Percentiles rank a stretch among this genome's conserved stretches.
Evolutionary conservation across 1,140 invertebrate genomes (phyloP).

Genomic region (Aethina tumida): DNA sequence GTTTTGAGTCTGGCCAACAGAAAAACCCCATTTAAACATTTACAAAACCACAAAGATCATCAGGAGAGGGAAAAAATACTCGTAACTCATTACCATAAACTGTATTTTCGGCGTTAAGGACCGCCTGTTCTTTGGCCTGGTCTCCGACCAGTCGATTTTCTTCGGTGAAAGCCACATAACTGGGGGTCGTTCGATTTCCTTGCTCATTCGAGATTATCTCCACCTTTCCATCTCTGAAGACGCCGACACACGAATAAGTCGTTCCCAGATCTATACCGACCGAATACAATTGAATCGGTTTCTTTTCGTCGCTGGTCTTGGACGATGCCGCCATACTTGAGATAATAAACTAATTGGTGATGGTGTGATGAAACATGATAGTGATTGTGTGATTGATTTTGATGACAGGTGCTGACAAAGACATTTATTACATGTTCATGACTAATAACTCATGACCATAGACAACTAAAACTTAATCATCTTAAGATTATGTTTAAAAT

Average conservation of each 20-base stretch:
- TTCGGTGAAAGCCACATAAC: slow-evolving; percentile 86
- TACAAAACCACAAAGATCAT: too few relatives aligned
- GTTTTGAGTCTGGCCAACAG: slow-evolving; percentile 43
- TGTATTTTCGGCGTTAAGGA: slow-evolving; percentile 66
- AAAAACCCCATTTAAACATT: not conserved
- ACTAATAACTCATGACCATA: too few relatives aligned
- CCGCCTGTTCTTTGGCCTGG: slow-evolving; percentile 66
- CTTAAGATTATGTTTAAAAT: too few relatives aligned
- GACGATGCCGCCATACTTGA: slow-evolving; percentile 1
- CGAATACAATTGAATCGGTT: slow-evolving; percentile 20
- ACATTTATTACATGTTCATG: too few relatives aligned
- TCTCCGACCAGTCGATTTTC: slow-evolving; percentile 81
- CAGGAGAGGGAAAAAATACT: not conserved
- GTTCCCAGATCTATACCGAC: slow-evolving; percentile 70
- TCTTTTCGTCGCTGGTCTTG: not conserved
- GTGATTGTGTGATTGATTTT: too few relatives aligned
- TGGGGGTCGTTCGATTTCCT: slow-evolving; percentile 82
- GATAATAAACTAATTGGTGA: too few relatives aligned
- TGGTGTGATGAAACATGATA: too few relatives aligned
- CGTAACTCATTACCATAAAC: slow-evolving; percentile 45
- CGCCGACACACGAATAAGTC: slow-evolving; percentile 71
- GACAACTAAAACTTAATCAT: too few relatives aligned
- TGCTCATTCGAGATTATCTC: slow-evolving; percentile 91
- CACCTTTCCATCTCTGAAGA: slow-evolving; percentile 70
- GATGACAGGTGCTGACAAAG: too few relatives aligned